Evolutionary conservation across 2,888 invertebrate genomes (phyloP).

Genomic region (Lampropteryx suffumata): DNA sequence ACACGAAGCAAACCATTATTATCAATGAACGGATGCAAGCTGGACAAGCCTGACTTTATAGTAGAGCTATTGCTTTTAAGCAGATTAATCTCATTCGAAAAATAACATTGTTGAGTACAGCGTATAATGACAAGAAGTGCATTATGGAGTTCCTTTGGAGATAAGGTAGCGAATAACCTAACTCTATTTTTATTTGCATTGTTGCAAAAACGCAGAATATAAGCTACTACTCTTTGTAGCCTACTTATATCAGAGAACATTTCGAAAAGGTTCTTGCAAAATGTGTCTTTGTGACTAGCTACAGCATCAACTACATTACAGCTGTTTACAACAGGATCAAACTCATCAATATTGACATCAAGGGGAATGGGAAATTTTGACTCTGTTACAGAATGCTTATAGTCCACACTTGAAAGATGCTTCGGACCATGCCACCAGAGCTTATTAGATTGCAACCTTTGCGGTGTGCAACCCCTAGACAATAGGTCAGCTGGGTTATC

Average conservation of each 20-base stretch:
- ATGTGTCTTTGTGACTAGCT: background rate
- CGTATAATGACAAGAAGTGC: background rate
- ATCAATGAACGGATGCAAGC: slow-evolving; percentile 1
- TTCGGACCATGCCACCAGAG: background rate
- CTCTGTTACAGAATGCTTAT: background rate
- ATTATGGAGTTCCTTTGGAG: background rate
- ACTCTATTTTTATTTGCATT: background rate
- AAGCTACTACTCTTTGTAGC: slow-evolving; percentile 1
- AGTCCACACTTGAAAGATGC: background rate
- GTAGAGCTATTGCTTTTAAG: background rate
- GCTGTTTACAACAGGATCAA: background rate
- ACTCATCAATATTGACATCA: background rate
- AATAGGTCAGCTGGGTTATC: background rate
- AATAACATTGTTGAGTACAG: background rate
- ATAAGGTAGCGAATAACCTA: background rate
- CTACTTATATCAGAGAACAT: background rate
- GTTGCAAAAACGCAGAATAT: slow-evolving; percentile 3
- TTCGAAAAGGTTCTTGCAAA: background rate
- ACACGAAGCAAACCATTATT: background rate
- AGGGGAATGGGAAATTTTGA: background rate
- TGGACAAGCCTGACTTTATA: slow-evolving; percentile 1
- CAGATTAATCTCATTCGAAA: background rate
- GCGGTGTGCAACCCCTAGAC: background rate
- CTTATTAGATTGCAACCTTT: background rate
- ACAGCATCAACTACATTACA: background rate